Evolutionary conservation across 1,140 invertebrate species (phyloP).

Genomic region (Anastrepha ludens): DNA sequence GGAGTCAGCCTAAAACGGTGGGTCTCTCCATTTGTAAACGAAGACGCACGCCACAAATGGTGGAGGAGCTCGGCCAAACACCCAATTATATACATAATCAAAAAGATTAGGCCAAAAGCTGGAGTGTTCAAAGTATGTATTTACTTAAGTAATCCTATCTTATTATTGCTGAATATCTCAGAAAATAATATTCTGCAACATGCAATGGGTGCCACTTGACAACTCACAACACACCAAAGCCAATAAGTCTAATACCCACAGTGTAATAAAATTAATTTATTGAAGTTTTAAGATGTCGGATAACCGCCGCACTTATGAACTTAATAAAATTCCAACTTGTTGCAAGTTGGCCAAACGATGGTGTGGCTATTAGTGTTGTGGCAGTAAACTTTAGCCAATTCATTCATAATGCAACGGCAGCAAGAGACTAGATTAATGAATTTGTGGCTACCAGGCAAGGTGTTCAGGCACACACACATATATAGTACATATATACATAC

Average conservation of each 20-base stretch:
- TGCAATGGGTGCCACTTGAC: no score
- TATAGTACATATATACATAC: background rate
- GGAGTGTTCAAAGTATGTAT: no score
- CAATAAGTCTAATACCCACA: background rate
- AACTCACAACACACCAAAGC: no score
- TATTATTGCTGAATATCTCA: no score
- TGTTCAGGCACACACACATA: background rate
- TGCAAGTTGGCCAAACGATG: conserved; percentile 30
- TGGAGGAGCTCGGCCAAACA: no score
- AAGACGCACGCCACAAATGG: no score
- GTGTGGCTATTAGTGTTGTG: conserved; percentile 13
- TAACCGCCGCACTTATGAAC: conserved; percentile 39
- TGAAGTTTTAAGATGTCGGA: conserved; percentile 42
- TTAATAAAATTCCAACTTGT: conserved; percentile 32
- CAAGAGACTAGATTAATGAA: conserved; percentile 43
- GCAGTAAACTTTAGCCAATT: conserved; percentile 45
- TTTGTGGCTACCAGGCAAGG: conserved; percentile 22
- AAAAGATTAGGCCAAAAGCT: no score
- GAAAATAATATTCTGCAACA: no score
- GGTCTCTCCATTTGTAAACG: no score
- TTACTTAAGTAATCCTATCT: no score
- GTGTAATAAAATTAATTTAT: conserved; percentile 47
- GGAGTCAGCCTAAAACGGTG: no score
- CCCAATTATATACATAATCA: no score
- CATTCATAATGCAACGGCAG: conserved; percentile 46